A percentile compares a stretch with the other conserved stretches of the same genome.
phyloP scores from a whole-genome alignment of 2,113 vertebrate species.

The Oncorhynchus gorbuscha region DNA sequence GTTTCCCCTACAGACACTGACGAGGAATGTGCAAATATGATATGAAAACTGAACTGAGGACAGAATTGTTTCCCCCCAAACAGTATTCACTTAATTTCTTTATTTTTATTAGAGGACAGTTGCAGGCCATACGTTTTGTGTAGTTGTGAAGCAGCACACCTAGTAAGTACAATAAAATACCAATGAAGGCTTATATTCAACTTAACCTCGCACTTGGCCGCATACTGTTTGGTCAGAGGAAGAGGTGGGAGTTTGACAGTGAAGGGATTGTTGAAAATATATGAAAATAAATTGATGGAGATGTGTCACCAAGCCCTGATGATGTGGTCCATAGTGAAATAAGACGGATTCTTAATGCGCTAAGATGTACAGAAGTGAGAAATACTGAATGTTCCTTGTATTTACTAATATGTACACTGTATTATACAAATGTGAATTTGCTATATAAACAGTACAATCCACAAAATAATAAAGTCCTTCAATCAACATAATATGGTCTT shows the following conservation, averaged over 20 bases:
- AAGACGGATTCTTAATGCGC: conserved; percentile 21
- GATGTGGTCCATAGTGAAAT: conserved; percentile 20
- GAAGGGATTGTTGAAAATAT: not conserved
- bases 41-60: conserved; percentile 17
- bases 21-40: too few relatives aligned
- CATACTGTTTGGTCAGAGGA: conserved; percentile 13
- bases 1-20: conserved; percentile 4
- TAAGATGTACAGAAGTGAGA: conserved; percentile 51
- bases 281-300: not conserved
- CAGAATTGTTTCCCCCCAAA: conserved; percentile 11
- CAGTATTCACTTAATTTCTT: conserved; percentile 39
- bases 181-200: conserved; percentile 17
- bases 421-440: conserved; percentile 69
- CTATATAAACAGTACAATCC: conserved; percentile 55
- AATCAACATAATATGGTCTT: conserved; percentile 14
- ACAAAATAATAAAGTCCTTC: conserved; percentile 62
- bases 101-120: too few relatives aligned
- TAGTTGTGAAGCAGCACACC: too few relatives aligned
- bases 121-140: too few relatives aligned
- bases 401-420: conserved; percentile 66
- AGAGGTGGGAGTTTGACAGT: conserved; percentile 1
- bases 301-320: conserved; percentile 18
- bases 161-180: conserved; percentile 4
- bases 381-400: conserved; percentile 67
- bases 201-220: conserved; percentile 38